phyloP scores from a whole-genome alignment of 2,888 invertebrate genomes.

The Selenia dentaria region DNA sequence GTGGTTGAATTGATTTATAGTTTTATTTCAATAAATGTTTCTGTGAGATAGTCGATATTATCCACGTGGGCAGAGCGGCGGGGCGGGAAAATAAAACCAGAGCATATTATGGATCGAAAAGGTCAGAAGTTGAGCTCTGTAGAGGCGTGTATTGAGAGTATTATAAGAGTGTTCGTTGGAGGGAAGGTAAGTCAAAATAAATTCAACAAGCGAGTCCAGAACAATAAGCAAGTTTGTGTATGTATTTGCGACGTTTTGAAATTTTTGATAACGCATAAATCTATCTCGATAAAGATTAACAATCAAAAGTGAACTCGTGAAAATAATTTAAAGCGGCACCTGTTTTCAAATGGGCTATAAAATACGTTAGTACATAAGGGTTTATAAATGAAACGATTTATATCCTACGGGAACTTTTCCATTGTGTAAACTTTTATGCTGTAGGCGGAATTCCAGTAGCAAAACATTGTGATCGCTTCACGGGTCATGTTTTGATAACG shows the following conservation, averaged over 20 bases:
- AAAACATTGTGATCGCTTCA: constrained; percentile 77
- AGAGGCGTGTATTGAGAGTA: not conserved
- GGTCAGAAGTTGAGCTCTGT: no score
- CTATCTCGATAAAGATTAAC: no score
- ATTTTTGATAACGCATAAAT: constrained; percentile 6
- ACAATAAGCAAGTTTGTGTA: not conserved
- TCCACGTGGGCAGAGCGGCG: no score
- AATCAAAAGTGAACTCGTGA: constrained; percentile 25
- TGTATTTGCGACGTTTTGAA: not conserved
- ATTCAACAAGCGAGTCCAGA: not conserved
- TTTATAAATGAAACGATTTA: constrained; percentile 65
- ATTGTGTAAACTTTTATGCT: constrained; percentile 71
- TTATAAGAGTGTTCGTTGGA: not conserved
- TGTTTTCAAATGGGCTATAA: constrained; percentile 42
- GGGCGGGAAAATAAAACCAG: no score
- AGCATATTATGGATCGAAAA: not conserved
- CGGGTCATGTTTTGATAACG: constrained; percentile 80
- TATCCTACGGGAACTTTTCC: constrained; percentile 63
- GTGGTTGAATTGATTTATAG: no score
- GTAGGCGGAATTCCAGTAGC: constrained; percentile 58
- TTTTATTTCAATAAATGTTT: no score
- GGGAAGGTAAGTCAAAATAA: not conserved
- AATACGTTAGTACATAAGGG: constrained; percentile 42
- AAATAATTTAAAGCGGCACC: constrained; percentile 35
- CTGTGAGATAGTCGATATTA: no score